Conservation (phyloP, 2,888 invertebrate genomes). For the Gortyna flavago region DNA sequence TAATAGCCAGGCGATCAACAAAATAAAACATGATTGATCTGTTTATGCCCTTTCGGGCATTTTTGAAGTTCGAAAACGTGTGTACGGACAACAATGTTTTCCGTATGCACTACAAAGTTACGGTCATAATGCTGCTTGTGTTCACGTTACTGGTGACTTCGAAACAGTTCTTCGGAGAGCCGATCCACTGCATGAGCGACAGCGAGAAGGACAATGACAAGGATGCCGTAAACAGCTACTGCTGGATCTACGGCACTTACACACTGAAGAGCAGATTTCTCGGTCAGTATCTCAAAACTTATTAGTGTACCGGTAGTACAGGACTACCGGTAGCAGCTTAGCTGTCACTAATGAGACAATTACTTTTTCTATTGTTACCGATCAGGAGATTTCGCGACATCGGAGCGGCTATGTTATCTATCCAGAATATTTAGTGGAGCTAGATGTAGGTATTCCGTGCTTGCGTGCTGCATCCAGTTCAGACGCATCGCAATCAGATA, state of each 20-base stretch:
- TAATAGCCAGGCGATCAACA: slow-evolving; percentile 14
- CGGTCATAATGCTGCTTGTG: slow-evolving; percentile 92
- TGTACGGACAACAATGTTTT: slow-evolving; percentile 94
- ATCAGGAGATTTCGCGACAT: too few relatives aligned
- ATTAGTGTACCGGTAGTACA: not conserved
- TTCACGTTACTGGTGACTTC: slow-evolving; percentile 94
- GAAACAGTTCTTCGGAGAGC: slow-evolving; percentile 96
- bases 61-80: slow-evolving; percentile 92
- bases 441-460: not conserved
- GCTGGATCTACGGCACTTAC: slow-evolving; percentile 94
- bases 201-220: slow-evolving; percentile 85
- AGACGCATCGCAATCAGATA: not conserved
- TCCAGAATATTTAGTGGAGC: not conserved
- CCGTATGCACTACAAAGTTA: slow-evolving; percentile 93
- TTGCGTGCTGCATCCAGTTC: not conserved
- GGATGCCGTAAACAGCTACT: slow-evolving; percentile 93
- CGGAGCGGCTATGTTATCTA: not conserved
- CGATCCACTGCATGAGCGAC: slow-evolving; percentile 93
- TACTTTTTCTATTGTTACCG: too few relatives aligned
- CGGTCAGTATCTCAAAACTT: slow-evolving; percentile 38
- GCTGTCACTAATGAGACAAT: too few relatives aligned
- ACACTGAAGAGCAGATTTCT: slow-evolving; percentile 84
- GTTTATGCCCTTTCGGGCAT: slow-evolving; percentile 91
- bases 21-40: slow-evolving; percentile 89
- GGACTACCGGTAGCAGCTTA: too few relatives aligned